phyloP scores from a whole-genome alignment of 2,797 vertebrate genomes.

The Cynopterus sphinx region DNA sequence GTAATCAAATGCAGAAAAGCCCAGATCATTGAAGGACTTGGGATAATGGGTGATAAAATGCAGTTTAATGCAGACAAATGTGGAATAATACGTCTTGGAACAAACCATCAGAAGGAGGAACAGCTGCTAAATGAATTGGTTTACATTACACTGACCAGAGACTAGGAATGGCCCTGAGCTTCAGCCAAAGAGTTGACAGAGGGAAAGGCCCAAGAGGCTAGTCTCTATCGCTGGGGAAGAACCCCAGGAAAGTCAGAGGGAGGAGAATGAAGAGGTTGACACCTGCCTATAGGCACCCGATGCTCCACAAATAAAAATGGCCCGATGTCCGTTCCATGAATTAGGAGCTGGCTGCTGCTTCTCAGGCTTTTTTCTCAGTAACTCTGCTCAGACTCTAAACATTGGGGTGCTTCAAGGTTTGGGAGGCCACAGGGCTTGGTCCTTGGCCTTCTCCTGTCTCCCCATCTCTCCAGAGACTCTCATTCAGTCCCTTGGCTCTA shows the following conservation, averaged over 20 bases:
- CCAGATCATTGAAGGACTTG: slow-evolving; percentile 60
- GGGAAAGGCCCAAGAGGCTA: background rate
- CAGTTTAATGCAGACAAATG: slow-evolving; percentile 74
- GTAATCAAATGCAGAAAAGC: slow-evolving; percentile 53
- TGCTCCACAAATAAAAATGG: background rate
- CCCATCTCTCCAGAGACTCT: background rate
- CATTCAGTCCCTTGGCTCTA: background rate
- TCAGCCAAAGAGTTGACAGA: slow-evolving; percentile 44
- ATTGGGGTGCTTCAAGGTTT: background rate
- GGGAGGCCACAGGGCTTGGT: background rate
- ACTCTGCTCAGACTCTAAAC: background rate
- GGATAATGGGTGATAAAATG: slow-evolving; percentile 69
- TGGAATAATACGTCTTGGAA: slow-evolving; percentile 75
- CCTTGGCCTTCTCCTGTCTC: background rate
- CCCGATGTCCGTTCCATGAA: background rate
- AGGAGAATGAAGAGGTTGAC: background rate
- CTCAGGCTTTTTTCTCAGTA: background rate
- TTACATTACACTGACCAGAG: slow-evolving; percentile 48
- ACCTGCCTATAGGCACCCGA: background rate
- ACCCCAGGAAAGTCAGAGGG: background rate
- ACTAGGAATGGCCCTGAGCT: slow-evolving; percentile 38
- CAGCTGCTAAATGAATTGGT: slow-evolving; percentile 75
- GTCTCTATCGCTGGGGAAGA: background rate
- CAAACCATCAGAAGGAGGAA: slow-evolving; percentile 58
- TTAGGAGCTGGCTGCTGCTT: background rate